Conservation (phyloP, 2,113 vertebrate genomes). For the Hippocampus comes region DNA sequence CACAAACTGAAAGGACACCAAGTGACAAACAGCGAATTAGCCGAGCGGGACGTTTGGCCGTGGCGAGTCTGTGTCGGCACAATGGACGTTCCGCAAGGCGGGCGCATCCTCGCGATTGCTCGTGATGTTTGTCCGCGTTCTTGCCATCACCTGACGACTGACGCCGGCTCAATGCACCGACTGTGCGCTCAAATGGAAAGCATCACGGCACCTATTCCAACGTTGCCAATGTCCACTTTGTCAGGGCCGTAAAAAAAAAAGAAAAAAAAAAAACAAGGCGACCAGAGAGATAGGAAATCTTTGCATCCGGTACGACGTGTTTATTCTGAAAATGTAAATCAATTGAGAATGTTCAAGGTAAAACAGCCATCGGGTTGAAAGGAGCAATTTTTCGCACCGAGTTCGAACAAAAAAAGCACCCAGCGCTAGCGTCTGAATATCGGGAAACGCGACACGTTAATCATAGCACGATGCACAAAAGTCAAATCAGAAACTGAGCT, state of each 20-base stretch:
- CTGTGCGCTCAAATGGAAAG: slow-evolving; percentile 69
- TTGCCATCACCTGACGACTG: slow-evolving; percentile 73
- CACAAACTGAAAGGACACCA: background rate
- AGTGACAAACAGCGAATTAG: background rate
- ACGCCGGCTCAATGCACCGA: slow-evolving; percentile 64
- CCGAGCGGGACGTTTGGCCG: slow-evolving; percentile 20
- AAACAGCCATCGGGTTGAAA: background rate
- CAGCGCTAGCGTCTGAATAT: too few relatives aligned
- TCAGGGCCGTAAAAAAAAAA: background rate
- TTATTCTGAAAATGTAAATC: background rate
- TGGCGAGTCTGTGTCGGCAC: slow-evolving; percentile 33
- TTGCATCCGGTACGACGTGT: background rate
- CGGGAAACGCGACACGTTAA: too few relatives aligned
- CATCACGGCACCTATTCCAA: slow-evolving; percentile 56
- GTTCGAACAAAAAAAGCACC: too few relatives aligned
- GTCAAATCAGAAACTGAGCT: too few relatives aligned
- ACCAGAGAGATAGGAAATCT: background rate
- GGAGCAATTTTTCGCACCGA: too few relatives aligned
- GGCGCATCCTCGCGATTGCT: slow-evolving; percentile 44
- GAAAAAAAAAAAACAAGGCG: background rate
- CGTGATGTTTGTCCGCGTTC: slow-evolving; percentile 81
- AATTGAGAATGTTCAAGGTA: background rate
- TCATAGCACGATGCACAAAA: too few relatives aligned
- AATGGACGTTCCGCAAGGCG: slow-evolving; percentile 62
- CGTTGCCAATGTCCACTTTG: background rate